These are phyloP conservation scores for Microchrysa polita DNA, from an alignment of 2,888 invertebrate genomes.

Conservation along the genomic window DNA sequence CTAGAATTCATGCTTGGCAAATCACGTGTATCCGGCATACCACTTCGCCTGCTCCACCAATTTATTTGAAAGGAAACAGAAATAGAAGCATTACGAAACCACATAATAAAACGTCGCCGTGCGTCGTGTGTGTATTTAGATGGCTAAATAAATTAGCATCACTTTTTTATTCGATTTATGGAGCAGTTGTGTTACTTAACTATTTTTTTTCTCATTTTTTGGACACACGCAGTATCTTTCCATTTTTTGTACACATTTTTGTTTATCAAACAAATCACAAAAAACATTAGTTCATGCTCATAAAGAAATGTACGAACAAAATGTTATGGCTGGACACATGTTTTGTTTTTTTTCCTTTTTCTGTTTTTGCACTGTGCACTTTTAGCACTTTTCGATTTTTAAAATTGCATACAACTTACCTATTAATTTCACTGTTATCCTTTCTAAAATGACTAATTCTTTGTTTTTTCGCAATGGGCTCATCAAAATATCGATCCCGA, in stretches of 20 bases:
- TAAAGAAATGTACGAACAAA: too few relatives aligned
- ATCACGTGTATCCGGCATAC: constrained; percentile 63
- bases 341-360: too few relatives aligned
- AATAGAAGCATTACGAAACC: constrained; percentile 11
- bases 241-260: neutral
- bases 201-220: neutral
- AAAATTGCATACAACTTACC: constrained; percentile 44
- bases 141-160: too few relatives aligned
- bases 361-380: neutral
- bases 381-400: neutral
- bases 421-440: constrained; percentile 57
- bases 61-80: constrained; percentile 37
- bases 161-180: constrained; percentile 34
- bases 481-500: constrained; percentile 67
- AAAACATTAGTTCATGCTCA: too few relatives aligned
- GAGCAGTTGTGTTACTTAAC: neutral
- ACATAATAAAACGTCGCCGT: constrained; percentile 15
- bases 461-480: constrained; percentile 76
- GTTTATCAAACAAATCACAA: neutral
- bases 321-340: too few relatives aligned
- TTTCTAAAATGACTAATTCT: constrained; percentile 87
- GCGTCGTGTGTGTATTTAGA: neutral
- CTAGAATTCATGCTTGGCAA: constrained; percentile 66
- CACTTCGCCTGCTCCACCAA: constrained; percentile 53
- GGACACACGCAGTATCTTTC: neutral